Evolutionary conservation across 2,797 vertebrate species (phyloP).

Genomic region (Enteromius treurensis): DNA sequence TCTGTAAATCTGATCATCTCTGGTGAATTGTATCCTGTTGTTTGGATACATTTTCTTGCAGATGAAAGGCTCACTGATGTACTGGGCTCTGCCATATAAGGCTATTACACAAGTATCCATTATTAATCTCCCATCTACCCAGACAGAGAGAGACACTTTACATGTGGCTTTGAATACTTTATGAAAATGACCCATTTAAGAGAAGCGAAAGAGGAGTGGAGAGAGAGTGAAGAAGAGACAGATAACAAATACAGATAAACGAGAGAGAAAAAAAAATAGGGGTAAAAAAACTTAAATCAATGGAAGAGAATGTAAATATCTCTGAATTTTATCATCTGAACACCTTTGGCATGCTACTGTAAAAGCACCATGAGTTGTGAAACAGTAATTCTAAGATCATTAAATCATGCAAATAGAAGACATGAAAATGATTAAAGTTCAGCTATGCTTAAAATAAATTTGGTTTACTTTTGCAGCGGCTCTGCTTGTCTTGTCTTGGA

Average conservation of each 20-base stretch:
- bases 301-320: not conserved
- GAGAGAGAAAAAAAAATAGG: not conserved
- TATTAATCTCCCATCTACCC: slow-evolving; percentile 49
- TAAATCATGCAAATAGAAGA: not conserved
- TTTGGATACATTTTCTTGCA: not conserved
- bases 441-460: not conserved
- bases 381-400: not conserved
- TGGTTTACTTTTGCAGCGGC: not conserved
- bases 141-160: slow-evolving; percentile 38
- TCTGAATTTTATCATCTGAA: not conserved
- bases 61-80: not conserved
- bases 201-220: slow-evolving; percentile 54
- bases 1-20: not conserved
- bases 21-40: slow-evolving; percentile 1
- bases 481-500: not conserved
- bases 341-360: not conserved
- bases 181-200: slow-evolving; percentile 75
- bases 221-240: slow-evolving; percentile 23
- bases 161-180: slow-evolving; percentile 72
- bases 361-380: not conserved
- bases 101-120: slow-evolving; percentile 45
- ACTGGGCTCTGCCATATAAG: slow-evolving; percentile 17
- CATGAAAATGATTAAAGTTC: not conserved
- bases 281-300: not conserved
- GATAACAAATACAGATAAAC: slow-evolving; percentile 50